Evolutionary conservation across 2,113 vertebrate species (phyloP).

Genomic region (Scytalopus superciliaris): DNA sequence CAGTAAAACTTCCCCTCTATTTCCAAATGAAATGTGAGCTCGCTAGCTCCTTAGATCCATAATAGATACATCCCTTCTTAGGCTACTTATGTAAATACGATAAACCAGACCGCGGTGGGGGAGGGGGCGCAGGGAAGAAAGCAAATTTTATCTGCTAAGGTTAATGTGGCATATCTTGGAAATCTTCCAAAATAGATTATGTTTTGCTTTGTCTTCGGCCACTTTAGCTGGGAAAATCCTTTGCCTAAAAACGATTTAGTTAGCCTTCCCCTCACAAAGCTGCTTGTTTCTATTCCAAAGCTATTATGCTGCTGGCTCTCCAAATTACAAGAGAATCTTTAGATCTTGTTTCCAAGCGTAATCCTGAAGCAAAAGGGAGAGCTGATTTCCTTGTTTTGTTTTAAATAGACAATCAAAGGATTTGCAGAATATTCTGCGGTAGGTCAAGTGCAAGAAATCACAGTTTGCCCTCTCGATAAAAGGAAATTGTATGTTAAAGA

Average conservation of each 20-base stretch:
- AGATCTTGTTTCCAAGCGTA: slow-evolving; percentile 79
- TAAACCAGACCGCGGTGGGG: slow-evolving; percentile 62
- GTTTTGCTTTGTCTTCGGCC: slow-evolving; percentile 75
- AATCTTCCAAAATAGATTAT: slow-evolving; percentile 78
- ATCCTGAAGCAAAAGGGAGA: slow-evolving; percentile 74
- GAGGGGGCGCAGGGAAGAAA: slow-evolving; percentile 34
- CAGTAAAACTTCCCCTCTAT: slow-evolving; percentile 58
- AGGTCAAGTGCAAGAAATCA: slow-evolving; percentile 84
- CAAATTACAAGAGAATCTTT: slow-evolving; percentile 76
- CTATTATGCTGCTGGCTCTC: slow-evolving; percentile 73
- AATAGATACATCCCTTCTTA: slow-evolving; percentile 73
- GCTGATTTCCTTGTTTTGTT: slow-evolving; percentile 78
- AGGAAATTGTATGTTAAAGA: slow-evolving; percentile 43
- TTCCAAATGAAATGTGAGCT: slow-evolving; percentile 73
- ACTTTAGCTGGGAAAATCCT: slow-evolving; percentile 79
- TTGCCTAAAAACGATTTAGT: slow-evolving; percentile 75
- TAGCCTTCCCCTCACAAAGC: slow-evolving; percentile 71
- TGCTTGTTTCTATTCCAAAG: slow-evolving; percentile 76
- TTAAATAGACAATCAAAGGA: slow-evolving; percentile 79
- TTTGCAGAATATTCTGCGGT: slow-evolving; percentile 80
- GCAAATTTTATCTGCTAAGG: slow-evolving; percentile 72
- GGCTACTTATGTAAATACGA: slow-evolving; percentile 79
- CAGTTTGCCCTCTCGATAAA: slow-evolving; percentile 54
- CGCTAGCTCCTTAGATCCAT: slow-evolving; percentile 59
- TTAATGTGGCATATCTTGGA: slow-evolving; percentile 80